These are phyloP conservation scores for Leptoclinus maculatus DNA, from an alignment of 2,797 vertebrate genomes.

Conservation along the genomic window DNA sequence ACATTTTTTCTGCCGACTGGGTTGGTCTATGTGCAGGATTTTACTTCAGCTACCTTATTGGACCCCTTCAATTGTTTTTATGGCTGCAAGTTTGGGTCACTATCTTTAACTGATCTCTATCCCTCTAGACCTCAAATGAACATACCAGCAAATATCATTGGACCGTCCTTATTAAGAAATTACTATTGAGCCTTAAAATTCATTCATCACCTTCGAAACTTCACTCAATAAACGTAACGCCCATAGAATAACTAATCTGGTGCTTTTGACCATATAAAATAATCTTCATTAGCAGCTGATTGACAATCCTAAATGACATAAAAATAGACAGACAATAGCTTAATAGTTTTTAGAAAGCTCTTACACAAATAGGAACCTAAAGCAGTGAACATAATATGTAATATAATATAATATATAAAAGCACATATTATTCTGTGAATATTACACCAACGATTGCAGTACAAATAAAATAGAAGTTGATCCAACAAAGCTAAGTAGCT, in stretches of 20 bases:
- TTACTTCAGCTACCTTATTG: not conserved
- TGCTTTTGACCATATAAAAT: not conserved
- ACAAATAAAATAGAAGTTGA: conserved; percentile 18
- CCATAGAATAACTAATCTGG: not conserved
- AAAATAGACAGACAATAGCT: not conserved
- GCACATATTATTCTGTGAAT: not conserved
- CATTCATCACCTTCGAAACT: not conserved
- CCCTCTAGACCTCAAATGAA: not conserved
- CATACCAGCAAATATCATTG: not conserved
- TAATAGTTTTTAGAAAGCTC: not conserved
- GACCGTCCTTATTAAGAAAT: not conserved
- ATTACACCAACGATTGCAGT: not conserved
- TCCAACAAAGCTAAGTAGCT: conserved; percentile 52
- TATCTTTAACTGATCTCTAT: not conserved
- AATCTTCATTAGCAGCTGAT: not conserved
- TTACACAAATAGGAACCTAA: not conserved
- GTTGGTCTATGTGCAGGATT: not conserved
- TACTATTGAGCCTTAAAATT: not conserved
- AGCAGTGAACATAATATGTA: not conserved
- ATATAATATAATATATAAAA: not conserved
- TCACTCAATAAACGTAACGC: not conserved
- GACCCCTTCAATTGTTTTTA: not conserved
- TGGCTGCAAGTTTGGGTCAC: not conserved
- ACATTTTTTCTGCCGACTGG: not conserved
- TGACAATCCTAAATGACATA: not conserved